These are phyloP conservation scores for Pteronura brasiliensis DNA, from an alignment of 2,113 vertebrate species.

Conservation along the genomic window DNA sequence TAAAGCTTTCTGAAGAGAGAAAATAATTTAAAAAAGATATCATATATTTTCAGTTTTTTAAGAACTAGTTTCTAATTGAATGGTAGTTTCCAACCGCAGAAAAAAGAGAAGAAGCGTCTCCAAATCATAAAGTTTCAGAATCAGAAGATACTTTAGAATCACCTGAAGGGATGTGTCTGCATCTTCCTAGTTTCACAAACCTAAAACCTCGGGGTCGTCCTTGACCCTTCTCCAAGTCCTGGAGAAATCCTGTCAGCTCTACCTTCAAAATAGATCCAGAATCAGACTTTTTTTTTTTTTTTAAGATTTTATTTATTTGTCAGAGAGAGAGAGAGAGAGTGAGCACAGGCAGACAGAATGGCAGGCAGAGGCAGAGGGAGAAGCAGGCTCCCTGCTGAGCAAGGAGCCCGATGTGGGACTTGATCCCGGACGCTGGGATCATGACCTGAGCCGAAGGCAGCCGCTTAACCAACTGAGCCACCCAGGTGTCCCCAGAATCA, in stretches of 20 bases:
- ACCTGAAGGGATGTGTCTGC: neutral
- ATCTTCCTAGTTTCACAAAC: neutral
- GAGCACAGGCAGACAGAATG: no score
- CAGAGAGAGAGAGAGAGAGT: no score
- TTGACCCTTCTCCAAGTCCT: neutral
- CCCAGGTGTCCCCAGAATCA: neutral
- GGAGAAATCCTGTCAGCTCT: neutral
- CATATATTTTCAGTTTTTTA: neutral
- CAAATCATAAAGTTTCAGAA: neutral
- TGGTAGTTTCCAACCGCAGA: neutral
- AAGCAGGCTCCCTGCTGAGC: no score
- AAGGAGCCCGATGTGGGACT: no score
- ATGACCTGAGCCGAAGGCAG: no score
- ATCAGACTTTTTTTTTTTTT: neutral
- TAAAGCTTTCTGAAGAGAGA: constrained; percentile 3
- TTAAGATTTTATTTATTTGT: no score
- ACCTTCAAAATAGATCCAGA: neutral
- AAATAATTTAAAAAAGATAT: constrained; percentile 6
- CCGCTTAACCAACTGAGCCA: no score
- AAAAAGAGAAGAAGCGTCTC: neutral
- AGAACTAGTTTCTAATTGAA: neutral
- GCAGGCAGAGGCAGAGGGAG: no score
- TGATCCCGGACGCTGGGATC: no score
- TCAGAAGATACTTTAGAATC: neutral
- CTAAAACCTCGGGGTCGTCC: neutral